A percentile compares a stretch with the other conserved stretches of the same genome.
Evolutionary conservation across 1,140 invertebrate species (phyloP).

Genomic region (Drosophila chauvacae): DNA sequence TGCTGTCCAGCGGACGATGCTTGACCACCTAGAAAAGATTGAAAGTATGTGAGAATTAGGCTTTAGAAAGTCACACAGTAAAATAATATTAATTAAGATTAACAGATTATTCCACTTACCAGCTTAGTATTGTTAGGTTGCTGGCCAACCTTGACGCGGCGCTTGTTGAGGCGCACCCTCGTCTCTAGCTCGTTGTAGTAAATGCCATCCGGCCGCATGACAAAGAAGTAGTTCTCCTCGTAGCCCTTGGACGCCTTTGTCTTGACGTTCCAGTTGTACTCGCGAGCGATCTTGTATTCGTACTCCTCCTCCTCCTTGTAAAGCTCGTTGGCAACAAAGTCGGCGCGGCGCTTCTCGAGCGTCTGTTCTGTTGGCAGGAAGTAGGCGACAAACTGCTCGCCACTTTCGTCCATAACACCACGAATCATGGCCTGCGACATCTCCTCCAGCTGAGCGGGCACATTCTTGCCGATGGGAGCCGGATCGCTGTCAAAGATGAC

Average conservation of each 20-base stretch:
- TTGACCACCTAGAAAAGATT: constrained; percentile 88
- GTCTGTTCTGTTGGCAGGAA: constrained; percentile 98
- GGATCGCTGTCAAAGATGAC: constrained; percentile 99
- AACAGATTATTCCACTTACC: constrained; percentile 82
- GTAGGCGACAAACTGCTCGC: constrained; percentile 99
- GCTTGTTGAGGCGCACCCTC: constrained; percentile 95
- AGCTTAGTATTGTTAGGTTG: constrained; percentile 87
- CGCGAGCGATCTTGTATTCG: constrained; percentile 97
- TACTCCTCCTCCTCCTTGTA: constrained; percentile 97
- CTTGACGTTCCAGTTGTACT: constrained; percentile 99
- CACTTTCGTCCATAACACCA: constrained; percentile 99
- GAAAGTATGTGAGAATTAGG: no score
- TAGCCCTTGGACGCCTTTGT: constrained; percentile 99
- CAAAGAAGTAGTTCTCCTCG: constrained; percentile 99
- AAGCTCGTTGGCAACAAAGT: constrained; percentile 90
- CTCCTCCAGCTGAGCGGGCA: constrained; percentile 95
- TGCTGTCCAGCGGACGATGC: constrained; percentile 94
- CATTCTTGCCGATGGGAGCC: constrained; percentile 91
- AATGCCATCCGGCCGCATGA: constrained; percentile 94
- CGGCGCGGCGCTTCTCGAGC: constrained; percentile 92
- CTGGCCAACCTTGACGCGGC: constrained; percentile 91
- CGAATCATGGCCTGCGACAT: constrained; percentile 99
- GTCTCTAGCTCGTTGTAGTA: constrained; percentile 99
- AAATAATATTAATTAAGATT: not conserved
- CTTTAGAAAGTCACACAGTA: no score